Base-by-base conservation (phyloP, 2,888 invertebrate species). In the Caenorhabditis angaria region DNA sequence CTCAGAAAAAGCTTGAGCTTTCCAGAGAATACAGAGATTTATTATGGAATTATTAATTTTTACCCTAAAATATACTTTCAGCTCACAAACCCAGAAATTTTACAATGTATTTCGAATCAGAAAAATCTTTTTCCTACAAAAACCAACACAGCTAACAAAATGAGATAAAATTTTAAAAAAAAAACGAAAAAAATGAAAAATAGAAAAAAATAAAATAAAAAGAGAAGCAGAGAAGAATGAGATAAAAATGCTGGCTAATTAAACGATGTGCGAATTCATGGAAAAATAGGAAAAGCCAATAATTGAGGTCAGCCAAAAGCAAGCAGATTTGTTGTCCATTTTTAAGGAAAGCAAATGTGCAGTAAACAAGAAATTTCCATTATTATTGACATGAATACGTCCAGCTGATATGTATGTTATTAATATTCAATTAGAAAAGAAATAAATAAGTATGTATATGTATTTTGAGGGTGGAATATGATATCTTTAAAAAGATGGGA, bases 121-220 rank as follows among this genome's bases (percentile, higher is more conserved):
- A 48, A 48, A 48, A 8, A n/a, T 48, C 10, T 14, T 48, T 48
- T 48, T 48, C 35, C 35, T 35, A 10, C 35, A 35, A 35, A 35
- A 48, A 48, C 8, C 12, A 48, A 48, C 8, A 48, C n/a, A 48
- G 8, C 10, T 10, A 35, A 14, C n/a, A n/a, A n/a, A 48, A 5
- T 5, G n/a, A 8, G 5, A 5, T n/a, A 12, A 5, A 14, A 8
- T 10, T 5, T 5, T n/a, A n/a, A 48, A 48, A 48, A 48, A 48
- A 48, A 48, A 48, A n/a, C 48, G 48, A 5, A 48, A n/a, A 8
- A 14, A n/a, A 48, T 12, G 35, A 14, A 35, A 35, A 35, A n/a
- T 56, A 32, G 35, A 64, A 50, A 53, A 61, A 60, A 61, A 69
- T 56, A 53, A 64, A 64, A 61, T 63, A 59, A 51, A 28, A 53